These are phyloP conservation scores for Lasioglossum morio DNA, from an alignment of 2,888 invertebrate species.

Conservation along the genomic window DNA sequence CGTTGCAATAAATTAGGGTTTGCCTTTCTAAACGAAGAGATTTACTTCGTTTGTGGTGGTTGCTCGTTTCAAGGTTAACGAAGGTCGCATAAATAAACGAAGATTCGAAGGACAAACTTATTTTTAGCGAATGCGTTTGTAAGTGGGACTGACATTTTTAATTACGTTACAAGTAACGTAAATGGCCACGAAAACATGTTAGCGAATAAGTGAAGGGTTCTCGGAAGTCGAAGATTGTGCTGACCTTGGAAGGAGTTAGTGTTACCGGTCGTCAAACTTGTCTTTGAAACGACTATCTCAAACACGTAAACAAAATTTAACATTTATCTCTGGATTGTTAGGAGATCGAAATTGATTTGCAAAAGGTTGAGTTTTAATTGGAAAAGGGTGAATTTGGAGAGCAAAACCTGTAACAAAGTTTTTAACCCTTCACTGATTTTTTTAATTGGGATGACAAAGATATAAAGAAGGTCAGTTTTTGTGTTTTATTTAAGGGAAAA, in stretches of 20 bases:
- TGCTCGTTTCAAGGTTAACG: background rate
- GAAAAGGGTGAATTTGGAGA: too few relatives aligned
- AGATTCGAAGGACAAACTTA: background rate
- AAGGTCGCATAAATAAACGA: background rate
- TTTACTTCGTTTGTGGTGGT: background rate
- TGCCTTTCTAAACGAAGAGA: background rate
- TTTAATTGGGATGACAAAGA: too few relatives aligned
- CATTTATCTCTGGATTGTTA: too few relatives aligned
- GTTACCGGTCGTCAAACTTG: background rate
- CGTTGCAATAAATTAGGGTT: background rate
- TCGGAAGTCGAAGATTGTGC: background rate
- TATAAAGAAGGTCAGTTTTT: too few relatives aligned
- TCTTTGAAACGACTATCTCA: background rate
- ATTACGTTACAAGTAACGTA: background rate
- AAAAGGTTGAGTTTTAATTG: too few relatives aligned
- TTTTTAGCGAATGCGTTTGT: background rate
- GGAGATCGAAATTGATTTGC: too few relatives aligned
- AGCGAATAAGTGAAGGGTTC: background rate
- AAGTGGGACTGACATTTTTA: background rate
- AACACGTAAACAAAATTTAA: background rate
- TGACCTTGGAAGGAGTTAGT: conserved; percentile 3
- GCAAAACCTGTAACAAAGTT: background rate
- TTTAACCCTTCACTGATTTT: background rate
- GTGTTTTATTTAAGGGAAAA: too few relatives aligned
- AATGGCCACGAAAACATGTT: background rate